phyloP scores from a whole-genome alignment of 2,797 vertebrate genomes.

The Nannoperca obscura region DNA sequence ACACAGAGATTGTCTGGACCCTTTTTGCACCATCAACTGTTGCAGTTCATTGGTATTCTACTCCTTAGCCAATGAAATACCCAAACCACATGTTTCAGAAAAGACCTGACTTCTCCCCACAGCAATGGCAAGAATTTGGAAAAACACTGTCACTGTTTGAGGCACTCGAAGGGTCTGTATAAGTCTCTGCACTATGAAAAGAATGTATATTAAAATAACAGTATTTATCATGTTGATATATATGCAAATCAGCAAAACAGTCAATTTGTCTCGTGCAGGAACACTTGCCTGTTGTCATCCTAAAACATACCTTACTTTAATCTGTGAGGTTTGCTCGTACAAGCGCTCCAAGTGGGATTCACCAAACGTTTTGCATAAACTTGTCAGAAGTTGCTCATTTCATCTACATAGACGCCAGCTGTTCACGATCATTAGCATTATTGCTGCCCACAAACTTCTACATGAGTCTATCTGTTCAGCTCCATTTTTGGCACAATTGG shows the following conservation, averaged over 20 bases:
- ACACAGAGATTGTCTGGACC: constrained; percentile 34
- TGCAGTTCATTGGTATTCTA: constrained; percentile 49
- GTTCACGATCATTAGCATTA: background rate
- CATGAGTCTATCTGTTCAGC: too few relatives aligned
- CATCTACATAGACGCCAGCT: constrained; percentile 19
- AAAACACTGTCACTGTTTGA: constrained; percentile 3
- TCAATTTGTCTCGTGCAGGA: background rate
- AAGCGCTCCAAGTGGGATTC: constrained; percentile 7
- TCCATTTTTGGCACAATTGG: background rate
- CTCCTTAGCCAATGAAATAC: constrained; percentile 26
- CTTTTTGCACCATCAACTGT: constrained; percentile 35
- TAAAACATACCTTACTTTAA: background rate
- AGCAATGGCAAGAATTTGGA: constrained; percentile 4
- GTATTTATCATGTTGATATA: background rate
- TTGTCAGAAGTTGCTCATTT: constrained; percentile 25
- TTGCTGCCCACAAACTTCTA: too few relatives aligned
- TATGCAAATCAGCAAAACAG: background rate
- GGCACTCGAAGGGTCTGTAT: background rate
- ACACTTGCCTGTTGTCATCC: background rate
- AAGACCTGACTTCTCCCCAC: constrained; percentile 17
- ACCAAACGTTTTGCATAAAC: constrained; percentile 2
- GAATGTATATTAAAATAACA: background rate
- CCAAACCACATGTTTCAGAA: constrained; percentile 41
- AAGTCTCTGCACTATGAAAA: background rate
- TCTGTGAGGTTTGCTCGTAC: background rate